Base-by-base conservation (phyloP, 2,797 vertebrate genomes). In the Otolemur crassicaudatus region DNA sequence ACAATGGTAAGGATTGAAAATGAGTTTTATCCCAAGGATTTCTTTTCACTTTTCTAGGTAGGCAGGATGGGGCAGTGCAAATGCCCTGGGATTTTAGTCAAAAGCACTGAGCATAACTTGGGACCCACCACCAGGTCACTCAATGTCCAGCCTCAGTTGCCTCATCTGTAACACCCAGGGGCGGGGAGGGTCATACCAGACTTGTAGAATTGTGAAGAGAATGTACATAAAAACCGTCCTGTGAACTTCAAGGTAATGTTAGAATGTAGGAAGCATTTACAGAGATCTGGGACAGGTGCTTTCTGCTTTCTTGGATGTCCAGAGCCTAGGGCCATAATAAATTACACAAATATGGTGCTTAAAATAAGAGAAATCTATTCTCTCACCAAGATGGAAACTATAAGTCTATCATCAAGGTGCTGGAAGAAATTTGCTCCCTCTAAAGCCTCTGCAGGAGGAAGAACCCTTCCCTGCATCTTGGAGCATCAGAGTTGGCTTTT, bases 41-140 rank as follows among this genome's bases (percentile, higher is more conserved):
- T 75, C 40, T 67, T 67, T 49, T 90, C 29, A 46, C 27, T 49
- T 9, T 2, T 5, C 31, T 46, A 95, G 40, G 58, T 19, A 75
- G 95, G 87, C 77, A 92, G 31, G 67, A 46, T 60, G 23, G 91
- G 95, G 91, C 96, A 95, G 89, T 58, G 72, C 80, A 0, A 67
- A 6, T n/a, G 3, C 1, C 20, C n/a, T 17, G 37, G 20, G 4
- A 4, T 90, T 90, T 49, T 86, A 85, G 25, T 83, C 63, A 80
- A 65, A 94, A 86, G 31, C 75, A 27, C 8, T 4, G 7, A 75
- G 61, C 86, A 19, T 25, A 67, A 61, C 6, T 73, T 63, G 65
- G 37, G 27, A 27, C 67, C 19, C 16, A 16, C 20, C 43, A 31
- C 8, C 19, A 40, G 53, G 19, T 23, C 20, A 34, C 34, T 93